phyloP scores from a whole-genome alignment of 2,113 vertebrate species.

The Aptenodytes forsteri region DNA sequence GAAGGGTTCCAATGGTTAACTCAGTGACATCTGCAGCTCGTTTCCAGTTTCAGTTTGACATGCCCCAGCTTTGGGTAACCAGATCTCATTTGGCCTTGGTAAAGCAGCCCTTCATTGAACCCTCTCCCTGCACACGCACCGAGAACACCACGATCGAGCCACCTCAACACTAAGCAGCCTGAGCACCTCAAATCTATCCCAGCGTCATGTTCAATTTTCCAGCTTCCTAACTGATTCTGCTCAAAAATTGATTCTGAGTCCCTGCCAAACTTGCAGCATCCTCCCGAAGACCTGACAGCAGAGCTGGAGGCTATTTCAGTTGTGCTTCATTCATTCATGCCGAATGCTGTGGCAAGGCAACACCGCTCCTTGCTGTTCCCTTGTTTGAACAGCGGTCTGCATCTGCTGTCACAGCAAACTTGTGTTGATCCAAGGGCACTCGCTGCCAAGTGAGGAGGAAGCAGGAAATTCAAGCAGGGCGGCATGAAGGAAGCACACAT shows the following conservation, averaged over 20 bases:
- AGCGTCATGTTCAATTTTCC: not conserved
- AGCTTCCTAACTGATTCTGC: not conserved
- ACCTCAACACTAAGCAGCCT: not conserved
- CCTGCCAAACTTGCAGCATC: not conserved
- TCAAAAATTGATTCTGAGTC: not conserved
- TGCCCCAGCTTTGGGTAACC: not conserved
- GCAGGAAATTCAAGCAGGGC: conserved; percentile 37
- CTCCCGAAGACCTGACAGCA: not conserved
- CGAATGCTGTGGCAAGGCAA: not conserved
- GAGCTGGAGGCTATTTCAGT: not conserved
- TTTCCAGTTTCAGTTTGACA: not conserved
- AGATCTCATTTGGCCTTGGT: not conserved
- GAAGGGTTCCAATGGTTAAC: not conserved
- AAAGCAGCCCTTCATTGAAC: not conserved
- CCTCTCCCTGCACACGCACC: not conserved
- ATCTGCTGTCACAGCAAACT: conserved; percentile 21
- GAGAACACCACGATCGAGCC: fast-evolving
- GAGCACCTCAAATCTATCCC: not conserved
- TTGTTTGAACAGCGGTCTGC: not conserved
- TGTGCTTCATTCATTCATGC: not conserved
- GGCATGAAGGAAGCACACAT: not conserved
- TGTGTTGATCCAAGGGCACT: conserved; percentile 9
- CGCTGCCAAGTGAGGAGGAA: conserved; percentile 20
- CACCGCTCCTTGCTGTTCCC: not conserved
- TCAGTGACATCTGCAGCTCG: not conserved